Conservation (phyloP, 2,888 invertebrate species). For the Tetragonisca angustula region DNA sequence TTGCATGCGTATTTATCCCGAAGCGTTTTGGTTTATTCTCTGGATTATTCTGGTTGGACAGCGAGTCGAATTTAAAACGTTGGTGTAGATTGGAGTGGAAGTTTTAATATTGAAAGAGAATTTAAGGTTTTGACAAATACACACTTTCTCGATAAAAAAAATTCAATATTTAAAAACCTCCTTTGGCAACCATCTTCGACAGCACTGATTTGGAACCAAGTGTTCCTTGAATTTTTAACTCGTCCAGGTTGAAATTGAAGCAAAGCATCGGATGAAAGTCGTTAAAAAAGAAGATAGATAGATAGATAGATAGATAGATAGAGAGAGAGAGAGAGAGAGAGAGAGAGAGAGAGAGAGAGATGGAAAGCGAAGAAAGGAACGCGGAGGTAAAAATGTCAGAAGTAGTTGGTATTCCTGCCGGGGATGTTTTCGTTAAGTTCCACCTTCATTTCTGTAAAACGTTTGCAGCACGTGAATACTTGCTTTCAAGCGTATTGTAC, state of each 20-base stretch:
- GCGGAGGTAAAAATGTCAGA: constrained; percentile 13
- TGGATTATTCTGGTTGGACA: neutral
- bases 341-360: neutral
- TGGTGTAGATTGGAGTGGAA: no score
- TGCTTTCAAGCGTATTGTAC: constrained; percentile 47
- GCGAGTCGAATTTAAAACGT: neutral
- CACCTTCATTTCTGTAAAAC: constrained; percentile 37
- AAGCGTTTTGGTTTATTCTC: neutral
- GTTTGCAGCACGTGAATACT: constrained; percentile 41
- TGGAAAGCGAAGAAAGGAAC: neutral
- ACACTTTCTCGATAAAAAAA: no score
- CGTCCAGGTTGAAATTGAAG: neutral
- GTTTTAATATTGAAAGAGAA: no score
- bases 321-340: neutral
- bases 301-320: neutral
- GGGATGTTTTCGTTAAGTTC: constrained; percentile 53
- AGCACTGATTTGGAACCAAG: neutral
- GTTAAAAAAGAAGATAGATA: neutral
- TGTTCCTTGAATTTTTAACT: neutral
- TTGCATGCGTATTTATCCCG: neutral
- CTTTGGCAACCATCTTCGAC: neutral
- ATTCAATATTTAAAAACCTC: neutral
- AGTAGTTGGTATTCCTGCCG: constrained; percentile 30
- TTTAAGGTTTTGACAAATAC: no score
- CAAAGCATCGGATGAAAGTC: neutral